Evolutionary conservation across 30 jellyfish, hydroid and myxozoan genomes (phyloP), one percentile per base, ranked within the genome.

Genomic region (Cassiopea andromeda): DNA sequence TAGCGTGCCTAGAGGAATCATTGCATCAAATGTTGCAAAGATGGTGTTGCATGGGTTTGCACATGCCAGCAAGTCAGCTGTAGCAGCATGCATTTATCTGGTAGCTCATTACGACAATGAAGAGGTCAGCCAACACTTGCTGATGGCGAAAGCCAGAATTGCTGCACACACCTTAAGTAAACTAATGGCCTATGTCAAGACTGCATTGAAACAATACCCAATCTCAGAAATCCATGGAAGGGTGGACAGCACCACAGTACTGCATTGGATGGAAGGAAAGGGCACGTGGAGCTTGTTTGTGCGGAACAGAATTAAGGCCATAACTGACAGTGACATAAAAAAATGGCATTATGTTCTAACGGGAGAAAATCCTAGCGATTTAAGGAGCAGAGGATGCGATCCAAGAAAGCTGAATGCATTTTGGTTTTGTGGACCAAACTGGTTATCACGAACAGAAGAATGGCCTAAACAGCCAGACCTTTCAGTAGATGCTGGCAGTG

Each of bases 191-290:
- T 69, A 89, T 46, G 78, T 73, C 19, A 60, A 66, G 9, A 46
- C n/a, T 5, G 92, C 96, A 17, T 57, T 73, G 60, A 19, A 60
- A 14, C 48, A n/a, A 27, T 75, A 8, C 2, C 48, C 43, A 9
- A 61, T 91, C 13, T 15, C 44, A 45, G 19, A 48, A 27, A 8
- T 59, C 46, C 59, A 59, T 43, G 87, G 84, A 5, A 84, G 97
- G 95, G 49, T 69, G 7, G 97, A 85, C 92, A 82, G 97, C 81
- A 83, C 96, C 17, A 72, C 81, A 14, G 96, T 75, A 6, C 87
- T 91, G 14, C 84, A 91, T 46, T 71, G 95, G 97, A 27, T 91
- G 82, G 27, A 49, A 46, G 85, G 83, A 38, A 59, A 60, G 18
- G 93, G 96, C 27, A 19, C 78, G 7, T 89, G 66, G 67, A 49